Percentiles rank a stretch among this genome's conserved stretches.
These are phyloP conservation scores for Silurus asotus DNA, from an alignment of 2,113 vertebrate species.

Conservation along the genomic window DNA sequence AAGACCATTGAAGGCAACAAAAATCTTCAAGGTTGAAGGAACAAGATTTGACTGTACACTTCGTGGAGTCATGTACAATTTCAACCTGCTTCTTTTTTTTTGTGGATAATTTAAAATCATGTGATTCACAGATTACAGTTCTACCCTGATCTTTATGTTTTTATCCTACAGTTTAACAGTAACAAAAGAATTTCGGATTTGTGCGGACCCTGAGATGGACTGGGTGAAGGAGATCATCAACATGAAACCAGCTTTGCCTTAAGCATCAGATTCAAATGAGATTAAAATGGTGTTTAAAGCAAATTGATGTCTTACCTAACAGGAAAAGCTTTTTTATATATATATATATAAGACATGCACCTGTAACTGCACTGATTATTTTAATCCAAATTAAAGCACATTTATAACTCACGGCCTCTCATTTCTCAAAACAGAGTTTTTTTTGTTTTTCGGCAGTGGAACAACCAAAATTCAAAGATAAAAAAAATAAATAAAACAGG, in stretches of 20 bases:
- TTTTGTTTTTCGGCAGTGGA: too few species aligned
- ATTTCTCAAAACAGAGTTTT: too few species aligned
- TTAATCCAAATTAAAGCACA: not conserved
- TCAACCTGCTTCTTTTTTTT: not conserved
- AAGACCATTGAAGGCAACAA: accelerated
- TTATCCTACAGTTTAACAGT: conserved; percentile 8
- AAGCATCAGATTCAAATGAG: not conserved
- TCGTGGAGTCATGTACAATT: conserved; percentile 59
- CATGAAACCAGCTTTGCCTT: not conserved
- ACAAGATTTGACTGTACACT: conserved; percentile 42
- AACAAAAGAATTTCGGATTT: not conserved
- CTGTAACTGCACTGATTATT: not conserved
- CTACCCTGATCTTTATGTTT: not conserved
- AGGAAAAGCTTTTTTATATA: not conserved
- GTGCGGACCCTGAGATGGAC: not conserved
- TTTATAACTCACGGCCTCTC: not conserved
- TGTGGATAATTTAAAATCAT: not conserved
- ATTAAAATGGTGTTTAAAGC: not conserved
- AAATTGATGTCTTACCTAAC: not conserved
- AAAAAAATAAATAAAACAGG: too few species aligned
- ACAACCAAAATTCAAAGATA: too few species aligned
- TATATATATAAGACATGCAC: not conserved
- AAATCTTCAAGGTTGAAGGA: not conserved
- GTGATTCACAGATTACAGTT: not conserved
- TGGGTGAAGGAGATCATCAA: conserved; percentile 27